phyloP scores from a whole-genome alignment of 2,888 invertebrate genomes.

The Proisotoma minuta region DNA sequence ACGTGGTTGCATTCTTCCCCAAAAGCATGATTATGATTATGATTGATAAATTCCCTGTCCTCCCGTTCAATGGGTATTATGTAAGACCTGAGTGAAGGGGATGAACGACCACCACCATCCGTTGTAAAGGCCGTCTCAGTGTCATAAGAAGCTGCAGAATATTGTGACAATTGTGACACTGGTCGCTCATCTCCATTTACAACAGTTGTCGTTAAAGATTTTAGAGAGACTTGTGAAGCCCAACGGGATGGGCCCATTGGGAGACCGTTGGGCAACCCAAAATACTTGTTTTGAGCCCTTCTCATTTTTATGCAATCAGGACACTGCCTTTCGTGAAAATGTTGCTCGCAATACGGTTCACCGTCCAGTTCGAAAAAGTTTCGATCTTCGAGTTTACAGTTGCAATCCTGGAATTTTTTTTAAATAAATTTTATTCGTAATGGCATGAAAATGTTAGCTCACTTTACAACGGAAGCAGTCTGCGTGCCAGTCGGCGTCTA shows the following conservation, averaged over 20 bases:
- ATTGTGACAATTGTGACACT: constrained; percentile 27
- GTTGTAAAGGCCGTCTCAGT: constrained; percentile 10
- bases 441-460: neutral
- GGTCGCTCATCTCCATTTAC: constrained; percentile 1
- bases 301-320: constrained; percentile 47
- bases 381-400: constrained; percentile 36
- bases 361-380: constrained; percentile 46
- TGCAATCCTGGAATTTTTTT: constrained; percentile 37
- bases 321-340: constrained; percentile 46
- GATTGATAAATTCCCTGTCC: neutral
- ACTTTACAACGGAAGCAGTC: constrained; percentile 34
- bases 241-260: constrained; percentile 29
- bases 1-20: constrained; percentile 18
- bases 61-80: constrained; percentile 30
- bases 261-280: constrained; percentile 30
- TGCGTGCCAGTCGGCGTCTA: constrained; percentile 36
- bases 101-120: constrained; percentile 14
- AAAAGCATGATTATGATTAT: constrained; percentile 18
- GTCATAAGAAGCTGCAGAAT: constrained; percentile 15
- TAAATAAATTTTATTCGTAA: neutral
- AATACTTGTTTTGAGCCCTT: constrained; percentile 41
- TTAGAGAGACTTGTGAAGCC: constrained; percentile 32
- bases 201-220: constrained; percentile 17
- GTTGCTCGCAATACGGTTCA: constrained; percentile 44
- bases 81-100: constrained; percentile 19